Percentiles rank a stretch among this genome's conserved stretches.
phyloP scores from a whole-genome alignment of 2,888 invertebrate genomes.

The Trichogramma dendrolimi region DNA sequence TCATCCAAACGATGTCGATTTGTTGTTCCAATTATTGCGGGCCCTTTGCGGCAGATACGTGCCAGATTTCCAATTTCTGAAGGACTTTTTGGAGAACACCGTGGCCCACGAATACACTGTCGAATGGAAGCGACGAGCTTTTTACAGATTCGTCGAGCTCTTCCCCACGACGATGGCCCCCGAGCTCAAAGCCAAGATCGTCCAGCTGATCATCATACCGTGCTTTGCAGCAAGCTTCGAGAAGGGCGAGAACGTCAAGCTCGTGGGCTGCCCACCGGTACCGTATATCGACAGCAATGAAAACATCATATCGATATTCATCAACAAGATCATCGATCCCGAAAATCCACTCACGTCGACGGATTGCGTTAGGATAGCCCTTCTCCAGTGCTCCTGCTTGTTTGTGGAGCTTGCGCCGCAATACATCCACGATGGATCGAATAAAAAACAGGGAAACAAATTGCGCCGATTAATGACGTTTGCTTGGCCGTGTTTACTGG shows the following conservation, averaged over 20 bases:
- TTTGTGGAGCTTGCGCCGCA: constrained; percentile 92
- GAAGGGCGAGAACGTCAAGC: constrained; percentile 79
- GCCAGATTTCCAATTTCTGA: constrained; percentile 88
- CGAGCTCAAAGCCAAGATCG: constrained; percentile 82
- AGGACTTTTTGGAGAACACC: constrained; percentile 82
- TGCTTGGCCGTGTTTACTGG: constrained; percentile 95
- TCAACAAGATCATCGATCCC: constrained; percentile 87
- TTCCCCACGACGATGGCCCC: constrained; percentile 79
- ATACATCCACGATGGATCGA: constrained; percentile 89
- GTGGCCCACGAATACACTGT: constrained; percentile 86
- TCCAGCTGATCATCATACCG: constrained; percentile 90
- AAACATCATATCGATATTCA: constrained; percentile 91
- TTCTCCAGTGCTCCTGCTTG: constrained; percentile 91
- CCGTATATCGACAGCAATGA: constrained; percentile 85
- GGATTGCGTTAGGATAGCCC: constrained; percentile 88
- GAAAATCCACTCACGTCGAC: constrained; percentile 84
- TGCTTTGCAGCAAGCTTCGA: constrained; percentile 93
- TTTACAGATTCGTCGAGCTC: constrained; percentile 82
- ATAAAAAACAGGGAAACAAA: constrained; percentile 90
- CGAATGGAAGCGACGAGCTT: constrained; percentile 93
- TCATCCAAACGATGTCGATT: constrained; percentile 83
- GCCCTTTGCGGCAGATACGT: constrained; percentile 86
- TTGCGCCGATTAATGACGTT: constrained; percentile 93
- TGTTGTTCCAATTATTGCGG: constrained; percentile 85
- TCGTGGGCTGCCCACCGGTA: constrained; percentile 79